Evolutionary conservation across 2,888 invertebrate species (phyloP).

Genomic region (Drosophila picticornis): DNA sequence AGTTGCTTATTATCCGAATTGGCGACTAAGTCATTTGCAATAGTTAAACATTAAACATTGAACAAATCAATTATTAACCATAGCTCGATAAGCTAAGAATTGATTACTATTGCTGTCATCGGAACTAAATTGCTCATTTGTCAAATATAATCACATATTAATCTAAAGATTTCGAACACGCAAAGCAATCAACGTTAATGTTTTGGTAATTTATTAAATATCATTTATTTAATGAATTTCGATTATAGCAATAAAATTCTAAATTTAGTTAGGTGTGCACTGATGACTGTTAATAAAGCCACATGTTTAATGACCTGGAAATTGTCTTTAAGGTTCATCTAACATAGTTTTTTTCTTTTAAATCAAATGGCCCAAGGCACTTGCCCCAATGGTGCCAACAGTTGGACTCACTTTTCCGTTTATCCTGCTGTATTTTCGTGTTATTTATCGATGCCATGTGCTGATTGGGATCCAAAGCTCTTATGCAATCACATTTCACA

Average conservation of each 20-base stretch:
- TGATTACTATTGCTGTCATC: background rate
- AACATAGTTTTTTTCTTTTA: background rate
- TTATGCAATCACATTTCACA: constrained; percentile 52
- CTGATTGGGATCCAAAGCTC: constrained; percentile 35
- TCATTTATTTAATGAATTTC: background rate
- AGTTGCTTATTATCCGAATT: background rate
- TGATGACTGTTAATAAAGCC: background rate
- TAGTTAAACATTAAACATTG: background rate
- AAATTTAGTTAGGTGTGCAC: background rate
- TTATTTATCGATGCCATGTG: constrained; percentile 46
- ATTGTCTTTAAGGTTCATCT: constrained; percentile 2
- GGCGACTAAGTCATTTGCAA: background rate
- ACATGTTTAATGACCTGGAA: background rate
- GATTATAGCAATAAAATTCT: background rate
- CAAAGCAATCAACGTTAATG: background rate
- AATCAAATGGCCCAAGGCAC: constrained; percentile 5
- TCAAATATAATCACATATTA: background rate
- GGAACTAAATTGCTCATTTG: background rate
- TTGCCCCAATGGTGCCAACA: constrained; percentile 8
- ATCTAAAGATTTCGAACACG: background rate
- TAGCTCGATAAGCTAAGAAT: background rate
- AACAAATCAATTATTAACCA: background rate
- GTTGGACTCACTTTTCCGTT: constrained; percentile 5
- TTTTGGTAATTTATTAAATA: background rate
- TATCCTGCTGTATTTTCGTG: constrained; percentile 20